Conservation (phyloP, 1,140 invertebrate genomes). For the Proales similis region DNA sequence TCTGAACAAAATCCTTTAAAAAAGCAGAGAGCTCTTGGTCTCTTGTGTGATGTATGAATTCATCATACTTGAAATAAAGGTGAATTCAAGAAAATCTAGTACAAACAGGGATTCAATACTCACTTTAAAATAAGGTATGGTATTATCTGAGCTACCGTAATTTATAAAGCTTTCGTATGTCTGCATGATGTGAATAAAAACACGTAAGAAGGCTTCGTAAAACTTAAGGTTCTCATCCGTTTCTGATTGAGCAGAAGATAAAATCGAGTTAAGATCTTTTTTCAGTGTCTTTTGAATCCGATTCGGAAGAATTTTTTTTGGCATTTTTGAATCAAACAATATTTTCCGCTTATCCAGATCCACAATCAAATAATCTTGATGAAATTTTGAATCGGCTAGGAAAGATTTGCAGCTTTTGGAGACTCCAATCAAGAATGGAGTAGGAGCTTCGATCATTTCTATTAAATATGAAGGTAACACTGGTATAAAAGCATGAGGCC, state of each 20-base stretch:
- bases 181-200: slow-evolving; percentile 14
- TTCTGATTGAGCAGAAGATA: too few relatives aligned
- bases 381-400: slow-evolving; percentile 44
- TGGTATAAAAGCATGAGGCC: slow-evolving; percentile 71
- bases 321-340: slow-evolving; percentile 59
- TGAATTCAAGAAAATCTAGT: too few relatives aligned
- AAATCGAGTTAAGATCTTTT: slow-evolving; percentile 60
- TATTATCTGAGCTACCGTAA: slow-evolving; percentile 1
- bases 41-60: slow-evolving; percentile 12
- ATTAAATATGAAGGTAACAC: slow-evolving; percentile 64
- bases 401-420: slow-evolving; percentile 51
- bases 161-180: slow-evolving; percentile 6
- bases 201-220: slow-evolving; percentile 17
- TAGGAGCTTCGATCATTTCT: slow-evolving; percentile 66
- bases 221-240: slow-evolving; percentile 29
- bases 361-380: slow-evolving; percentile 47
- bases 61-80: background rate
- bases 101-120: too few relatives aligned
- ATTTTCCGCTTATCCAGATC: slow-evolving; percentile 46
- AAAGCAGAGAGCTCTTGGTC: slow-evolving; percentile 5
- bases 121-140: background rate
- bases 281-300: slow-evolving; percentile 59
- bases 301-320: slow-evolving; percentile 58
- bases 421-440: slow-evolving; percentile 67
- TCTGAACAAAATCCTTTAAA: slow-evolving; percentile 6